These are phyloP conservation scores for Rhabdomys dilectus DNA, from an alignment of 2,113 vertebrate species.

Conservation along the genomic window DNA sequence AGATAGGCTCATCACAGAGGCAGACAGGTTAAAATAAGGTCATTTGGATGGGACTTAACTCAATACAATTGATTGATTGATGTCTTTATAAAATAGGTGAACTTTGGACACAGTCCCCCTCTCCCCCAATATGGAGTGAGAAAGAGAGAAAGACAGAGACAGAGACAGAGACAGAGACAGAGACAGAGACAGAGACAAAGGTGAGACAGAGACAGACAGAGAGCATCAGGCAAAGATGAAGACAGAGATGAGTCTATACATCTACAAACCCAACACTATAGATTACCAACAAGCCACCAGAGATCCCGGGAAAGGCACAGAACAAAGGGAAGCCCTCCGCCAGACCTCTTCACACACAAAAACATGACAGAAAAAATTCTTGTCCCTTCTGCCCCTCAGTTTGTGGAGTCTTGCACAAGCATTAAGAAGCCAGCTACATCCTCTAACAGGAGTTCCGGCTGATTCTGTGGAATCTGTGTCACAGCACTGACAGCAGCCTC, in stretches of 20 bases:
- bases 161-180: not conserved
- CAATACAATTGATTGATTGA: not conserved
- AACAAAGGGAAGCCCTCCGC: not conserved
- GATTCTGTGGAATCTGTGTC: slow-evolving; percentile 52
- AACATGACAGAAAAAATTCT: not conserved
- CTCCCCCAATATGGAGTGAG: not conserved
- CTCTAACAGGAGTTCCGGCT: not conserved
- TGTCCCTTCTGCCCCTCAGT: not conserved
- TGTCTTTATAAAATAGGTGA: not conserved
- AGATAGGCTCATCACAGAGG: slow-evolving; percentile 14
- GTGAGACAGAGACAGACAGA: not conserved
- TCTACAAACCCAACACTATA: not conserved
- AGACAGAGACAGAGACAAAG: not conserved
- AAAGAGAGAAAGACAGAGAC: not conserved
- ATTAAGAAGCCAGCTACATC: not conserved
- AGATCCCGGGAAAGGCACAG: not conserved
- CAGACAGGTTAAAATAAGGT: not conserved
- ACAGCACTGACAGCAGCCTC: not conserved
- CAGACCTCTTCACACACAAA: not conserved
- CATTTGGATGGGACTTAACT: not conserved
- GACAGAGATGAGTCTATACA: not conserved
- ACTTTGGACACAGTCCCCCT: not conserved
- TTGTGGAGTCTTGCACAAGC: not conserved
- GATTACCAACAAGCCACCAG: not conserved
- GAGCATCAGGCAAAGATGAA: not conserved